Conservation (phyloP, 2,113 vertebrate species). For the Myiopsitta monachus region DNA sequence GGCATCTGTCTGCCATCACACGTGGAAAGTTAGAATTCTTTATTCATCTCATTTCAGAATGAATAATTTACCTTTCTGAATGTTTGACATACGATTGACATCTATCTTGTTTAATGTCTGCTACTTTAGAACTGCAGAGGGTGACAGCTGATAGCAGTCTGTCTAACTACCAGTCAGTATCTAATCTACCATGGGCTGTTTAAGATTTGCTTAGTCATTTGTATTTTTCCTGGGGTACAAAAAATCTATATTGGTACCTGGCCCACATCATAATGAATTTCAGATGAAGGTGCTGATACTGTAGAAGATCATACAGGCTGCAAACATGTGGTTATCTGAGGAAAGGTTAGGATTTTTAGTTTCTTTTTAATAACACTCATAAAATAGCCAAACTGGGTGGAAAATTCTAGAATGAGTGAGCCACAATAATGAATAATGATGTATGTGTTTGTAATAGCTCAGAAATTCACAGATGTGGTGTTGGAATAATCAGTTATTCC, state of each 20-base stretch:
- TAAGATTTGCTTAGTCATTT: not conserved
- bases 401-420: not conserved
- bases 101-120: not conserved
- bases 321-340: not conserved
- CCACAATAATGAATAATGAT: not conserved
- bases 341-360: not conserved
- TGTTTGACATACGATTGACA: not conserved
- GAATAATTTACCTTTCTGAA: not conserved
- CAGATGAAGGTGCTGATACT: not conserved
- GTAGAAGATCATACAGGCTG: not conserved
- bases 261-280: not conserved
- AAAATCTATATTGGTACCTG: not conserved
- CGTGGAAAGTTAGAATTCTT: not conserved
- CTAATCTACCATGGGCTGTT: not conserved
- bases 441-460: not conserved
- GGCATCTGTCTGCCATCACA: not conserved
- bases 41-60: conserved; percentile 10
- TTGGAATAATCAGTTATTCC: not conserved
- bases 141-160: not conserved
- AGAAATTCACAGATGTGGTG: not conserved
- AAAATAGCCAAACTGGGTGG: not conserved
- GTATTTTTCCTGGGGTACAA: not conserved
- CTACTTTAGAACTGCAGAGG: not conserved
- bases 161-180: not conserved
- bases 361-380: not conserved